These are phyloP conservation scores for Lycia hirtaria DNA, from an alignment of 2,888 invertebrate genomes.

Conservation along the genomic window DNA sequence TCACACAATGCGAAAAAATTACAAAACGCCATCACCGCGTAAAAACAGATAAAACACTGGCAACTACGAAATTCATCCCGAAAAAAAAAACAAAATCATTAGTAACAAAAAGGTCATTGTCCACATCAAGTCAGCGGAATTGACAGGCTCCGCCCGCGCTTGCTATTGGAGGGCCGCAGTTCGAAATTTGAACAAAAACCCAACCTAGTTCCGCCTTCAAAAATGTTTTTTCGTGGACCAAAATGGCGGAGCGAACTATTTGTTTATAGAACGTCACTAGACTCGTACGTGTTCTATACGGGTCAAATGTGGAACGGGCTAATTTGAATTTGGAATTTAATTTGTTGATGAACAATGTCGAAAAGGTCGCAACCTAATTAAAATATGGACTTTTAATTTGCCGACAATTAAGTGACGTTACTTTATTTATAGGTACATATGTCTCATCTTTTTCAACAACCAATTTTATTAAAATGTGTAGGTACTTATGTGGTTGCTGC, in stretches of 20 bases:
- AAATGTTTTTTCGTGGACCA: slow-evolving; percentile 81
- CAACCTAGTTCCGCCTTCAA: slow-evolving; percentile 84
- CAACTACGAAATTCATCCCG: slow-evolving; percentile 36
- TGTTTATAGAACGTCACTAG: slow-evolving; percentile 68
- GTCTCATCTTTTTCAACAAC: no score
- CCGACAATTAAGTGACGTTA: no score
- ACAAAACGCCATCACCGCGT: slow-evolving; percentile 28
- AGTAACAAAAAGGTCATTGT: slow-evolving; percentile 74
- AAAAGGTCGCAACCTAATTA: slow-evolving; percentile 1
- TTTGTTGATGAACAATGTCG: slow-evolving; percentile 3
- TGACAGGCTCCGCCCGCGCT: slow-evolving; percentile 82
- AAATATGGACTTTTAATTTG: neutral
- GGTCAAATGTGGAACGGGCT: slow-evolving; percentile 41
- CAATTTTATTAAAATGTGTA: no score
- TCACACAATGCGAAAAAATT: slow-evolving; percentile 31
- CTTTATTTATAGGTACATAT: no score
- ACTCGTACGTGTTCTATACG: slow-evolving; percentile 53
- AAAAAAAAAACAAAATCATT: slow-evolving; percentile 48
- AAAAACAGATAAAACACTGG: slow-evolving; percentile 17
- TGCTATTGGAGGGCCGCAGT: slow-evolving; percentile 79
- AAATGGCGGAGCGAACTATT: slow-evolving; percentile 80
- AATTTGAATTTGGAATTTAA: slow-evolving; percentile 28
- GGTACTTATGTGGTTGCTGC: no score
- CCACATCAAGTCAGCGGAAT: slow-evolving; percentile 78
- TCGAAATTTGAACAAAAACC: slow-evolving; percentile 83